Evolutionary conservation across 2,888 invertebrate species (phyloP).

Genomic region (Anagyrus pseudococci): DNA sequence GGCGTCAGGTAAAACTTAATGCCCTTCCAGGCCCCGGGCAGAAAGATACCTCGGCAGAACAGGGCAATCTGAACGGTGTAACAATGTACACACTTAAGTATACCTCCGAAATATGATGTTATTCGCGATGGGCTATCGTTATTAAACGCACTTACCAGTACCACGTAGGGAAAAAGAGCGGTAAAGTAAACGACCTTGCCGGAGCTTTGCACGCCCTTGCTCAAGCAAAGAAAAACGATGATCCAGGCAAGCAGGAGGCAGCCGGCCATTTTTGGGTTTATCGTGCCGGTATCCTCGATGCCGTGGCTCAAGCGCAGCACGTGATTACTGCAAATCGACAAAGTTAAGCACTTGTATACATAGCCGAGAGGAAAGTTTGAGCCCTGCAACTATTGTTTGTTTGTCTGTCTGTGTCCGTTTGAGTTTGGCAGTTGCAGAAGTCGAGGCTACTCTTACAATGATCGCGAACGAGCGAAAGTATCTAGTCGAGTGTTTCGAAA

Average conservation of each 20-base stretch:
- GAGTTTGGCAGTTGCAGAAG: too few relatives aligned
- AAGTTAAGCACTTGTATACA: too few relatives aligned
- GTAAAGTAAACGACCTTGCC: constrained; percentile 84
- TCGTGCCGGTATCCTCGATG: constrained; percentile 74
- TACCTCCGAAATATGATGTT: neutral
- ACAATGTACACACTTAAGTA: neutral
- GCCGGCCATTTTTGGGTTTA: constrained; percentile 74
- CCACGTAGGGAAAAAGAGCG: constrained; percentile 78
- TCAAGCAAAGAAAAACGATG: constrained; percentile 78
- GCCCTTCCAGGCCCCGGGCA: constrained; percentile 80
- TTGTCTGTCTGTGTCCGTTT: too few relatives aligned
- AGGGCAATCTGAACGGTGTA: constrained; percentile 59
- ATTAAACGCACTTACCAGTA: constrained; percentile 67
- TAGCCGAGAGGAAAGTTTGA: too few relatives aligned
- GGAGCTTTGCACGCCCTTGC: constrained; percentile 81
- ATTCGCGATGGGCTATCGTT: neutral
- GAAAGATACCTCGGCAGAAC: constrained; percentile 78
- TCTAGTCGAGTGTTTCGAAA: neutral
- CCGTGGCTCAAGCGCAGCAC: constrained; percentile 76
- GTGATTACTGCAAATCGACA: constrained; percentile 59
- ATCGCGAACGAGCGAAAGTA: neutral
- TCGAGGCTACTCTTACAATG: neutral
- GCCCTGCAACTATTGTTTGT: too few relatives aligned
- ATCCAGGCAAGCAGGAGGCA: constrained; percentile 81
- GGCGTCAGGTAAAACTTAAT: constrained; percentile 82